Percentiles rank a stretch among this genome's conserved stretches.
phyloP scores from a whole-genome alignment of 2,888 invertebrate genomes.

The Polyommatus iphigenia region DNA sequence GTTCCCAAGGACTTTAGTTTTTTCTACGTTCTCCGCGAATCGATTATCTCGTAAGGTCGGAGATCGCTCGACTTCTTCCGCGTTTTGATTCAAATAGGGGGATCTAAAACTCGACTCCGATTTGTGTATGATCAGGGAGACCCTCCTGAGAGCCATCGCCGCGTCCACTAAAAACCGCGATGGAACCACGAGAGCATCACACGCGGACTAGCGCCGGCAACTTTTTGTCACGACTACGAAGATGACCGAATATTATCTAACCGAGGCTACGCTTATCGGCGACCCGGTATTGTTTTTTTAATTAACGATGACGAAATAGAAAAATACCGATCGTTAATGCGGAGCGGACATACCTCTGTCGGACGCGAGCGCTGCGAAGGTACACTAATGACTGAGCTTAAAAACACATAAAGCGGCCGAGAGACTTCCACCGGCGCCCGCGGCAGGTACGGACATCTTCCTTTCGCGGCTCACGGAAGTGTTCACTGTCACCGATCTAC shows the following conservation, averaged over 20 bases:
- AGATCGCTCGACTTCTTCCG: constrained; percentile 37
- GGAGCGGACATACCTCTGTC: constrained; percentile 56
- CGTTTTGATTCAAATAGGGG: constrained; percentile 34
- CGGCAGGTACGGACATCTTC: constrained; percentile 50
- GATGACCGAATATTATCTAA: constrained; percentile 23
- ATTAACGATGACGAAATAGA: constrained; percentile 2
- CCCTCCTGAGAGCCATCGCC: constrained; percentile 50
- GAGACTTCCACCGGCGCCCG: constrained; percentile 49
- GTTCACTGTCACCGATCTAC: constrained; percentile 38
- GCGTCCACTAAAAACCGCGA: constrained; percentile 32
- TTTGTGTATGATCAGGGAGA: constrained; percentile 46
- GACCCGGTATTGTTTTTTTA: constrained; percentile 29
- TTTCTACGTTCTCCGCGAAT: constrained; percentile 36
- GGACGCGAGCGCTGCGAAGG: constrained; percentile 53
- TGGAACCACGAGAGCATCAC: constrained; percentile 20
- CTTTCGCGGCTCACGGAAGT: constrained; percentile 45
- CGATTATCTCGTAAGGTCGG: constrained; percentile 35
- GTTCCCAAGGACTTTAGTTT: constrained; percentile 33
- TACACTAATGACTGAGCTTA: constrained; percentile 54
- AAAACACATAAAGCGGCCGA: constrained; percentile 43
- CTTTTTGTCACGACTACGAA: constrained; percentile 16
- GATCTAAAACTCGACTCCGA: constrained; percentile 32
- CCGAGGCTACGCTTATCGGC: constrained; percentile 12
- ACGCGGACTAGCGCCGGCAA: background rate
- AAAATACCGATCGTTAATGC: constrained; percentile 50